Percentiles rank a stretch among this genome's conserved stretches.
Evolutionary conservation across 2,113 vertebrate genomes (phyloP).

Genomic region (Thomomys bottae): DNA sequence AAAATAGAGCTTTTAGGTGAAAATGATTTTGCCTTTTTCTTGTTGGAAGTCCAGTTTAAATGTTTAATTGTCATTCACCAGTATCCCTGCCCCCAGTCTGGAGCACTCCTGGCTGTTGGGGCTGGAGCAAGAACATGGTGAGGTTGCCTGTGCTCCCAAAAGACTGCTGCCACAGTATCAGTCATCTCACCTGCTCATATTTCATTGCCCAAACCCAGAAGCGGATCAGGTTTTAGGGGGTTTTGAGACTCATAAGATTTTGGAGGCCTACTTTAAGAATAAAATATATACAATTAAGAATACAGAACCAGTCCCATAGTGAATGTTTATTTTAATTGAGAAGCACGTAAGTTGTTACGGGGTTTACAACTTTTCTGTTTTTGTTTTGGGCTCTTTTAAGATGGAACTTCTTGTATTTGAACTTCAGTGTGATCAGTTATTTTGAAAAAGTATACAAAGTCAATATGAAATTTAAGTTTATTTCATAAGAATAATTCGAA

Average conservation of each 20-base stretch:
- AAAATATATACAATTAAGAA: background rate
- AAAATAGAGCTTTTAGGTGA: too few relatives aligned
- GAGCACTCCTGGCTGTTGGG: too few relatives aligned
- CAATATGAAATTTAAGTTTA: background rate
- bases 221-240: too few relatives aligned
- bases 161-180: too few relatives aligned
- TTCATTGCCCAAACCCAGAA: background rate
- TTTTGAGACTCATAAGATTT: too few relatives aligned
- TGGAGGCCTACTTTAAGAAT: too few relatives aligned
- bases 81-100: too few relatives aligned
- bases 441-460: constrained; percentile 6
- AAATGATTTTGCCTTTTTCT: too few relatives aligned
- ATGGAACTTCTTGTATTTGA: background rate
- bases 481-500: background rate
- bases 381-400: background rate
- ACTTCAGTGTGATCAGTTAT: background rate
- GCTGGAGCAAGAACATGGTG: too few relatives aligned
- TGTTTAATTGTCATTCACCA: too few relatives aligned
- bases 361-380: constrained; percentile 18
- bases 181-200: background rate
- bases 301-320: background rate
- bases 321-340: constrained; percentile 22
- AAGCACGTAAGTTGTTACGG: background rate
- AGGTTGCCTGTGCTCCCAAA: too few relatives aligned
- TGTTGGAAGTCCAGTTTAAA: too few relatives aligned